phyloP scores from a whole-genome alignment of 2,113 vertebrate genomes.

The Chamaetylas fuelleborni region DNA sequence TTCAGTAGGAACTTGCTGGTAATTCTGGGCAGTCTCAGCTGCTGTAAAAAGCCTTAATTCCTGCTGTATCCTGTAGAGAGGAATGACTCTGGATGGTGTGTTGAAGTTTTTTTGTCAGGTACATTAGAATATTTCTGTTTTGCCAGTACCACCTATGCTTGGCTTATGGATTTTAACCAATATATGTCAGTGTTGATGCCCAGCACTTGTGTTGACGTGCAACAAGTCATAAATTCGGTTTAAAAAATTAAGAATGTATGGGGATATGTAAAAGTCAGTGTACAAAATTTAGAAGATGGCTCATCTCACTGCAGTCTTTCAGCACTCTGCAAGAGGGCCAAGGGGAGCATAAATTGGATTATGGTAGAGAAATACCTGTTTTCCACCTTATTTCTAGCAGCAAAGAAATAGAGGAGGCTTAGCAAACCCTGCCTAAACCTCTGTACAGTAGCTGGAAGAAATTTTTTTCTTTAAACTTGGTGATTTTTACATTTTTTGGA shows the following conservation, averaged over 20 bases:
- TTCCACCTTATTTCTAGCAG: not conserved
- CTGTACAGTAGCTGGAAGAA: not conserved
- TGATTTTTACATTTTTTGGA: not conserved
- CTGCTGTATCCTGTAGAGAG: not conserved
- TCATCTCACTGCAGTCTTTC: not conserved
- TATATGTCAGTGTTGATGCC: not conserved
- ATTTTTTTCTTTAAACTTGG: not conserved
- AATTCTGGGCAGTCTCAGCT: not conserved
- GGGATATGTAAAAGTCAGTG: not conserved
- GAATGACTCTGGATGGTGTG: rapidly evolving
- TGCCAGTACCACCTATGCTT: not conserved
- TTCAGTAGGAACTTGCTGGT: not conserved
- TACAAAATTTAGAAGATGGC: not conserved
- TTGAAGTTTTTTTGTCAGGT: not conserved
- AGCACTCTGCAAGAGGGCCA: not conserved
- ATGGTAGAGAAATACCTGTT: not conserved
- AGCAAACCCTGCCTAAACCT: not conserved
- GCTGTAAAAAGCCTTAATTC: not conserved
- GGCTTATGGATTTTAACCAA: not conserved
- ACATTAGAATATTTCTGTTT: not conserved
- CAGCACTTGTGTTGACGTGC: not conserved
- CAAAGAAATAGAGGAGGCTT: not conserved
- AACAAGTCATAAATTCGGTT: not conserved
- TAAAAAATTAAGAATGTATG: not conserved
- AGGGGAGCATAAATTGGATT: not conserved